These are phyloP conservation scores for Taurulus bubalis DNA, from an alignment of 2,113 vertebrate species.

Conservation along the genomic window DNA sequence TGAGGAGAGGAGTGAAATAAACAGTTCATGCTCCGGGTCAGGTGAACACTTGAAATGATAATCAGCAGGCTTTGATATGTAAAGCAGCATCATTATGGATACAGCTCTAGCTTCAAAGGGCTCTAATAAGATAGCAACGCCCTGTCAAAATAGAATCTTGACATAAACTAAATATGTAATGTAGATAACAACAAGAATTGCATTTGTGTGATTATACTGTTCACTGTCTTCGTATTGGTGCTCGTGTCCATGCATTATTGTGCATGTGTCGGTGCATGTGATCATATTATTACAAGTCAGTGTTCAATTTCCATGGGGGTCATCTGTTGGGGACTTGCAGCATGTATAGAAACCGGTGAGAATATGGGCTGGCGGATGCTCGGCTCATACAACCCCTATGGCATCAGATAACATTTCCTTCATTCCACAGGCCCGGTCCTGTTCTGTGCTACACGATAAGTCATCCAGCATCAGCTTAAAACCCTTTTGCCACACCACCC, in stretches of 20 bases:
- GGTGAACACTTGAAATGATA: constrained; percentile 80
- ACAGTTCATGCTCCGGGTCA: constrained; percentile 61
- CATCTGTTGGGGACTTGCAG: constrained; percentile 26
- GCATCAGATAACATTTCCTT: constrained; percentile 73
- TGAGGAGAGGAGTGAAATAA: constrained; percentile 59
- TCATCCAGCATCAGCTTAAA: constrained; percentile 61
- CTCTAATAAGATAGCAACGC: constrained; percentile 24
- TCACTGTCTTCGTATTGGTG: not conserved
- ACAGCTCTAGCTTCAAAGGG: constrained; percentile 57
- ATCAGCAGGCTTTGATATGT: constrained; percentile 83
- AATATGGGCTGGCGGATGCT: constrained; percentile 70
- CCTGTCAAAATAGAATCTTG: constrained; percentile 19
- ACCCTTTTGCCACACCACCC: constrained; percentile 68
- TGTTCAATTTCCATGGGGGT: constrained; percentile 50
- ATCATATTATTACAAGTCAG: constrained; percentile 27
- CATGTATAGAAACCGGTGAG: constrained; percentile 52
- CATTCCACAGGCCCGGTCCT: constrained; percentile 73
- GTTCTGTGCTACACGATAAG: constrained; percentile 66
- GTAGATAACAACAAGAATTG: not conserved
- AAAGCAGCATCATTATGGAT: constrained; percentile 68
- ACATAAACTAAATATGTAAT: not conserved
- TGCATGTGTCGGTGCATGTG: constrained; percentile 18
- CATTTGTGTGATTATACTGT: constrained; percentile 14
- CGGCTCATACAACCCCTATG: constrained; percentile 69
- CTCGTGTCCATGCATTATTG: constrained; percentile 4